phyloP scores from a whole-genome alignment of 2,113 vertebrate genomes.

The Himantopus leucocephalus region DNA sequence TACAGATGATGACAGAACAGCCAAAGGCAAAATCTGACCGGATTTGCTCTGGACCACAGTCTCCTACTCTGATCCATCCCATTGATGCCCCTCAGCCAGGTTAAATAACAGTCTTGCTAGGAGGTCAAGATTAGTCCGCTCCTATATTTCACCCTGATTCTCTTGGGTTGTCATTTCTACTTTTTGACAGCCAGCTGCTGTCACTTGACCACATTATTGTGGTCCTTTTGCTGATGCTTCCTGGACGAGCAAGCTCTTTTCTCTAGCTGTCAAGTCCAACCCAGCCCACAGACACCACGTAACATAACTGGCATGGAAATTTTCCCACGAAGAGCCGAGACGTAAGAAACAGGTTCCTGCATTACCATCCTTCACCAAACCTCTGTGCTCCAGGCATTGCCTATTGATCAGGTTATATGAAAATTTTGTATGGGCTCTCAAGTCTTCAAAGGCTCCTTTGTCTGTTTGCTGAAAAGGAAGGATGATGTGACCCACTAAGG shows the following conservation, averaged over 20 bases:
- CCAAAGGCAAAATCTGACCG: not conserved
- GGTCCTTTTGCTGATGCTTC: not conserved
- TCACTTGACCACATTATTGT: not conserved
- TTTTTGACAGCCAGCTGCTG: conserved; percentile 13
- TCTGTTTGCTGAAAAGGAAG: not conserved
- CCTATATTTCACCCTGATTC: not conserved
- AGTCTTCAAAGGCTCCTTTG: not conserved
- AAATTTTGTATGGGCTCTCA: not conserved
- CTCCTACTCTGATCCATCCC: not conserved
- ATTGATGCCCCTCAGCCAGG: not conserved
- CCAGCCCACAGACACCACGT: not conserved
- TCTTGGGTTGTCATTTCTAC: not conserved
- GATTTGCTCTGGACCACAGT: not conserved
- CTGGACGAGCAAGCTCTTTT: not conserved
- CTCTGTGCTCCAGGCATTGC: not conserved
- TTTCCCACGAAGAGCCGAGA: not conserved
- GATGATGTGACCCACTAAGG: not conserved
- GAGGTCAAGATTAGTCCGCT: conserved; percentile 5
- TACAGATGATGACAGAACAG: not conserved
- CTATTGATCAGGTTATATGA: not conserved
- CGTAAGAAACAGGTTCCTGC: not conserved
- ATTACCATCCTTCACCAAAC: not conserved
- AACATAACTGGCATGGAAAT: not conserved
- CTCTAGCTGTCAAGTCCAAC: not conserved
- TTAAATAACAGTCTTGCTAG: not conserved